These are phyloP conservation scores for Huso huso DNA, from an alignment of 2,797 vertebrate genomes.

Conservation along the genomic window DNA sequence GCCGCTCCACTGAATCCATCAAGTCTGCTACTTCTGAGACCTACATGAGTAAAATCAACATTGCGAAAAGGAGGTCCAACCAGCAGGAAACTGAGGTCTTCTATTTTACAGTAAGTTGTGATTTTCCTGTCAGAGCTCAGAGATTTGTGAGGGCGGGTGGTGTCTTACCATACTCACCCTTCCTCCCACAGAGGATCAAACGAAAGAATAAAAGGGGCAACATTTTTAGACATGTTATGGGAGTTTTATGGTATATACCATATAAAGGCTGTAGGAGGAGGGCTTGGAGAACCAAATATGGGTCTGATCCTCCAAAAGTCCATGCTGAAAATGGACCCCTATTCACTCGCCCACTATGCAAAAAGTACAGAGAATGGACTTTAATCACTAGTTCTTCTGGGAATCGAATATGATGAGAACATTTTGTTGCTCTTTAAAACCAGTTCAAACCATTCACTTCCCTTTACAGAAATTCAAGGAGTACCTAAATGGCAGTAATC, in stretches of 20 bases:
- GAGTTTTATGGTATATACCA: too few relatives aligned
- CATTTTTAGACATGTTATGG: too few relatives aligned
- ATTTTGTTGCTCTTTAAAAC: constrained; percentile 12
- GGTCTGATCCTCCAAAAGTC: too few relatives aligned
- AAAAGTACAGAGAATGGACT: constrained; percentile 3
- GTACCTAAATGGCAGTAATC: constrained; percentile 93
- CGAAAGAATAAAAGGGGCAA: too few relatives aligned
- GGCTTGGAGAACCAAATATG: too few relatives aligned
- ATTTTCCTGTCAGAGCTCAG: too few relatives aligned
- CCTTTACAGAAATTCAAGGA: constrained; percentile 91
- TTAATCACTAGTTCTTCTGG: neutral
- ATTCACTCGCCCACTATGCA: constrained; percentile 22
- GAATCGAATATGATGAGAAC: constrained; percentile 25
- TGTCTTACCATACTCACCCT: neutral
- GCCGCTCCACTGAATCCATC: constrained; percentile 91
- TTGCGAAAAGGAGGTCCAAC: constrained; percentile 85
- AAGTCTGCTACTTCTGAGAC: constrained; percentile 90
- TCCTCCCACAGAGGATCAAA: too few relatives aligned
- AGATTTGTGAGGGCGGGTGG: too few relatives aligned
- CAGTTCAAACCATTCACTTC: constrained; percentile 23
- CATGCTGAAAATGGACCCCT: neutral
- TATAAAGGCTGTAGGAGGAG: too few relatives aligned
- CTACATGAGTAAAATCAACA: constrained; percentile 95
- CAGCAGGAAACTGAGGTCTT: constrained; percentile 97
- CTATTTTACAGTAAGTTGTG: constrained; percentile 84